phyloP scores from a whole-genome alignment of 1,140 invertebrate genomes.

The Lepidurus couesii region DNA sequence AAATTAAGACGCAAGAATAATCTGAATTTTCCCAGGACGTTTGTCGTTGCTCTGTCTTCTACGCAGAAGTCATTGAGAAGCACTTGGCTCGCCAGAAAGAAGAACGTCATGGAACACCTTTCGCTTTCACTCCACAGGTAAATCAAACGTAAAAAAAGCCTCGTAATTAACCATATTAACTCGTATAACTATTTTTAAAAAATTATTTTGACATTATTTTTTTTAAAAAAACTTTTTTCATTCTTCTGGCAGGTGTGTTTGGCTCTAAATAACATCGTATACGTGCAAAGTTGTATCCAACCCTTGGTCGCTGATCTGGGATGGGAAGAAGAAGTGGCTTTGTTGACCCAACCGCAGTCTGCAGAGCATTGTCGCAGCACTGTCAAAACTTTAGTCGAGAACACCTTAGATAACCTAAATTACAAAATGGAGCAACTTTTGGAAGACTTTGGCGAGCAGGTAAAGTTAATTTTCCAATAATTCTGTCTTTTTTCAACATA shows the following conservation, averaged over 20 bases:
- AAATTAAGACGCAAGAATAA: neutral
- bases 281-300: conserved; percentile 73
- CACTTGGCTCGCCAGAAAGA: neutral
- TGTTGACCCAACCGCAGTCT: conserved; percentile 66
- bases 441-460: conserved; percentile 68
- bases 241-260: conserved; percentile 66
- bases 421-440: conserved; percentile 80
- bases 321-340: conserved; percentile 62
- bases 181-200: neutral
- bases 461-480: conserved; percentile 40
- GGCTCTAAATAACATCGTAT: conserved; percentile 94
- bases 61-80: conserved; percentile 57
- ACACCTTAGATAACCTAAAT: conserved; percentile 74
- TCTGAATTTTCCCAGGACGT: conserved; percentile 57
- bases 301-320: conserved; percentile 54
- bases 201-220: neutral
- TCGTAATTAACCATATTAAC: too few species aligned
- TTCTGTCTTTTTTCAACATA: neutral
- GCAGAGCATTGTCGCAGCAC: neutral
- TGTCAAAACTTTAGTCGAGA: conserved; percentile 73
- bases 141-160: too few species aligned
- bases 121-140: neutral
- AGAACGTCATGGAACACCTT: neutral
- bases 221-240: neutral
- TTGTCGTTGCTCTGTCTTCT: conserved; percentile 74